A percentile compares a stretch with the other conserved stretches of the same genome.
Evolutionary conservation across 2,888 invertebrate genomes (phyloP).

Genomic region (Erebia epiphron): DNA sequence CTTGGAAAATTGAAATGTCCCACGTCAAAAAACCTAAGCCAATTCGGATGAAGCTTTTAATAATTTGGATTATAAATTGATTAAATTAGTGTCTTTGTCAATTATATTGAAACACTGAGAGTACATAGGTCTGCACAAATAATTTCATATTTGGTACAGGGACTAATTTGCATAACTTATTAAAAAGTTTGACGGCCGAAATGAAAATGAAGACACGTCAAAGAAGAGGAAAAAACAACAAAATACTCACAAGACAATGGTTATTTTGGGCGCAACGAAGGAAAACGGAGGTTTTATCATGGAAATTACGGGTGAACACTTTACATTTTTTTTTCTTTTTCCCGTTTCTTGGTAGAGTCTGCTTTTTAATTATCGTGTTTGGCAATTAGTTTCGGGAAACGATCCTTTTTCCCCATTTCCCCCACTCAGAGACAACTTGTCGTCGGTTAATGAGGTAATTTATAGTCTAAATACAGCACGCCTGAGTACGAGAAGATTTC

Average conservation of each 20-base stretch:
- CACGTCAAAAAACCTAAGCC: no score
- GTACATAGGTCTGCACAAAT: neutral
- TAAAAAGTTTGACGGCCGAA: constrained; percentile 74
- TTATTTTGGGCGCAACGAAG: constrained; percentile 78
- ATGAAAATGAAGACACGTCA: constrained; percentile 79
- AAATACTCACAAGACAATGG: constrained; percentile 74
- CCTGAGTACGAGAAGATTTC: constrained; percentile 23
- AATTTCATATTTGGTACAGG: neutral
- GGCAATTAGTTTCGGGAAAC: constrained; percentile 81
- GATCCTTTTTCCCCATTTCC: constrained; percentile 72
- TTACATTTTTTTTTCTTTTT: constrained; percentile 80
- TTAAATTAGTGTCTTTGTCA: no score
- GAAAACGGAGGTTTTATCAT: constrained; percentile 77
- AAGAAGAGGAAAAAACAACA: constrained; percentile 67
- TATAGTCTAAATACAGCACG: constrained; percentile 59
- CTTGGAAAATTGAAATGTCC: no score
- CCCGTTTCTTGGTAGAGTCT: constrained; percentile 68
- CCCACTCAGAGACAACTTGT: constrained; percentile 68
- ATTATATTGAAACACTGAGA: neutral
- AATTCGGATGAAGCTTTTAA: no score
- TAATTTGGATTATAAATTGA: no score
- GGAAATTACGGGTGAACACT: constrained; percentile 80
- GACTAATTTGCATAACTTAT: constrained; percentile 78
- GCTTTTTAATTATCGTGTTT: constrained; percentile 83
- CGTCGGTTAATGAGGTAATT: constrained; percentile 75